phyloP scores from a whole-genome alignment of 2,113 vertebrate species.

The Lophotis ruficrista region DNA sequence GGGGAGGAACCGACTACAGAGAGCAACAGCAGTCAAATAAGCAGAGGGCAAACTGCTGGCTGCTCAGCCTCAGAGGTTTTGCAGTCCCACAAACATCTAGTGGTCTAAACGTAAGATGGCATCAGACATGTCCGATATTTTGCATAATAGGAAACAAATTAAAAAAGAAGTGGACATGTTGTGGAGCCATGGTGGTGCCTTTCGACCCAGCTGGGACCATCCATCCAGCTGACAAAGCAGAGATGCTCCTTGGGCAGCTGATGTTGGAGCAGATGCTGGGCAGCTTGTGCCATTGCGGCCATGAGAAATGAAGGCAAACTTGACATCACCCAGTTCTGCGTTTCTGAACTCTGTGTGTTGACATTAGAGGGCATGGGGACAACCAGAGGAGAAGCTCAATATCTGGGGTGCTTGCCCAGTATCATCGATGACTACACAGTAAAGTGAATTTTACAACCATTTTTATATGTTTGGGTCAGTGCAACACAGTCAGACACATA shows the following conservation, averaged over 20 bases:
- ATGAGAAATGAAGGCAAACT: neutral
- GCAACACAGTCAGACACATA: neutral
- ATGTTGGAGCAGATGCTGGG: neutral
- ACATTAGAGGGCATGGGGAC: neutral
- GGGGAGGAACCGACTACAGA: neutral
- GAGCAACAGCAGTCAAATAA: neutral
- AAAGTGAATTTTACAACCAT: neutral
- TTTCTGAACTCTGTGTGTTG: neutral
- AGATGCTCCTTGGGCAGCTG: neutral
- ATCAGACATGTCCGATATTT: neutral
- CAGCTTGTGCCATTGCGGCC: neutral
- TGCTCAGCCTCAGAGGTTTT: neutral
- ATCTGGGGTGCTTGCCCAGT: rapidly evolving
- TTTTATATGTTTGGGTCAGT: neutral
- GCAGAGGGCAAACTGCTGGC: neutral
- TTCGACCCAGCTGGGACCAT: neutral
- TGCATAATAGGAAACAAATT: neutral
- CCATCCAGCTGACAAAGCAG: neutral
- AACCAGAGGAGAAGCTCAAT: neutral
- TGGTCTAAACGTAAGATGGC: neutral
- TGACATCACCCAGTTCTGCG: neutral
- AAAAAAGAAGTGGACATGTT: neutral
- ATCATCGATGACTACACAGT: neutral
- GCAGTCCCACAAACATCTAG: neutral
- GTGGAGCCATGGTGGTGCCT: neutral